Conservation (phyloP, 1,140 invertebrate genomes). For the Sitophilus oryzae region DNA sequence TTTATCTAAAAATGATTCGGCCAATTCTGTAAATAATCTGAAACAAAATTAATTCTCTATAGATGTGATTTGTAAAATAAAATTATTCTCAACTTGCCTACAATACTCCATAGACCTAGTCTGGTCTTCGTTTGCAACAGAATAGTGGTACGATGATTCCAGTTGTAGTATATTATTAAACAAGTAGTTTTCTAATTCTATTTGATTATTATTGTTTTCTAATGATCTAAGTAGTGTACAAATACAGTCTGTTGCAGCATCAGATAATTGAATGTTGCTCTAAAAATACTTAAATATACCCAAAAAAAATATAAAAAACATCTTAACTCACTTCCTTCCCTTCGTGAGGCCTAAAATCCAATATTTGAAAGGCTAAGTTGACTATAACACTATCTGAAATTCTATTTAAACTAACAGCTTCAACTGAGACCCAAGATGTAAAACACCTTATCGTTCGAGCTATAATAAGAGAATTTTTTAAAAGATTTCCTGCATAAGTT, state of each 20-base stretch:
- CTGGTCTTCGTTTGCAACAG: constrained; percentile 87
- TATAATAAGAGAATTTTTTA: constrained; percentile 50
- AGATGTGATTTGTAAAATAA: not conserved
- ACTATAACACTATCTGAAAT: constrained; percentile 62
- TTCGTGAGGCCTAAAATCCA: constrained; percentile 48
- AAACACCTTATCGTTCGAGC: constrained; percentile 68
- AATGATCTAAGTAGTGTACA: constrained; percentile 77
- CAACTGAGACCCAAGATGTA: constrained; percentile 71
- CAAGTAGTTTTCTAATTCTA: constrained; percentile 63
- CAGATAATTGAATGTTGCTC: constrained; percentile 65
- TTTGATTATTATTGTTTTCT: constrained; percentile 67
- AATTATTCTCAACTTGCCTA: constrained; percentile 44
- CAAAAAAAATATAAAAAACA: not conserved
- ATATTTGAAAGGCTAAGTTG: constrained; percentile 61
- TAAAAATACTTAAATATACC: constrained; percentile 12
- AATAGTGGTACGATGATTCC: constrained; percentile 82
- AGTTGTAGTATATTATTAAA: constrained; percentile 76
- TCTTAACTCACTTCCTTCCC: constrained; percentile 33
- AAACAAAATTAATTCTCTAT: not conserved
- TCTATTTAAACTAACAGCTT: constrained; percentile 60
- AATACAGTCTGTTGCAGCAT: constrained; percentile 85
- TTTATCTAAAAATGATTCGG: constrained; percentile 81
- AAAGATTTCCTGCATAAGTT: constrained; percentile 48
- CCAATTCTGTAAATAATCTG: constrained; percentile 83
- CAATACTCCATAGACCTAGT: constrained; percentile 89